Evolutionary conservation across 1,140 invertebrate genomes (phyloP), one percentile per base, ranked within the genome.

Genomic region (Neuroterus valhalla): DNA sequence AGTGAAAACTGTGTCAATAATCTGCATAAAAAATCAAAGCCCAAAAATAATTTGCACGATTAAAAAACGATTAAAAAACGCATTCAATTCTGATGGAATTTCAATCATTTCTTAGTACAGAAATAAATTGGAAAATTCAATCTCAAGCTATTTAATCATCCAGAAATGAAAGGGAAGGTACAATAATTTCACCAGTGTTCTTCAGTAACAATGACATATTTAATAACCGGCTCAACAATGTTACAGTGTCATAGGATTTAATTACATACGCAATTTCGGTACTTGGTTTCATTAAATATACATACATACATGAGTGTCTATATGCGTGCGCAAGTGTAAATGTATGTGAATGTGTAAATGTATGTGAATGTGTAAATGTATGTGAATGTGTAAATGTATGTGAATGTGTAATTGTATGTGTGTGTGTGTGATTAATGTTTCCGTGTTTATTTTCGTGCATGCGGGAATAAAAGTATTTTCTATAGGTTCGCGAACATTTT

Each of bases 181-280:
- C 75, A 80, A 70, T 69, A 52, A 42, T 72, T n/a, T 62, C 23
- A 75, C 68, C 76, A 72, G 72, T 86, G 86, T 87, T 83, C 77
- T 89, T 90, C 84, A 83, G 86, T 90, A 90, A 90, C 89, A 90
- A 90, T 89, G 87, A 90, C 86, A 88, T 90, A 82, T 90, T 90
- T 90, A 90, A 90, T 90, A 90, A 90, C 85, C 85, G 85, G 81
- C 89, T 89, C 85, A 90, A 90, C 89, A 89, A 89, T 87, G 78
- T 89, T 90, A 90, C 88, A 90, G 79, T 85, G 81, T 87, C 82
- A 87, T 85, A 82, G 75, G 78, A 75, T 83, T 81, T 84, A 87
- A 86, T 85, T 88, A 86, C 82, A 89, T 86, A 82, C 83, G 82
- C 83, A 86, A 77, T 80, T 81, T 84, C 79, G 75, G 78, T 84